phyloP scores from a whole-genome alignment of 1,140 invertebrate species.

The Chymomyza costata region DNA sequence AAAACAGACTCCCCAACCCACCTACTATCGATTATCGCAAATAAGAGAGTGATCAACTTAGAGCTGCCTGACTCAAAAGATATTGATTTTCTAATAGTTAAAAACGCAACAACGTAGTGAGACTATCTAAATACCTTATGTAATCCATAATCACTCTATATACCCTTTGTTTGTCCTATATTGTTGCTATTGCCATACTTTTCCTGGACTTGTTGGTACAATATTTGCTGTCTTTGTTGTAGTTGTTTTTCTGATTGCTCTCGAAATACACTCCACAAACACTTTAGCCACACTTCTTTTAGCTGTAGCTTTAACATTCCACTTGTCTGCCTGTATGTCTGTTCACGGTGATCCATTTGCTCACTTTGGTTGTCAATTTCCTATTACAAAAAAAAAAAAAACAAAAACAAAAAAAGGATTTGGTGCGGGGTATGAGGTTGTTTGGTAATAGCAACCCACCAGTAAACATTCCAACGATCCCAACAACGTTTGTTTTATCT shows the following conservation, averaged over 20 bases:
- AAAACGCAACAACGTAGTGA: no score
- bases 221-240: constrained; percentile 20
- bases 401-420: not conserved
- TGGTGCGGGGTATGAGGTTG: not conserved
- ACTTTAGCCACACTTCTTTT: constrained; percentile 39
- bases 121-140: no score
- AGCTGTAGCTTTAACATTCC: constrained; percentile 28
- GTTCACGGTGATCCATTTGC: constrained; percentile 27
- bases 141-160: no score
- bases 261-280: constrained; percentile 54
- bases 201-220: constrained; percentile 2
- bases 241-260: constrained; percentile 54
- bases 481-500: constrained; percentile 52
- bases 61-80: no score
- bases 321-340: constrained; percentile 20
- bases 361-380: constrained; percentile 35
- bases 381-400: constrained; percentile 29
- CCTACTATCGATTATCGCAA: no score
- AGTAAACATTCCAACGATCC: constrained; percentile 4
- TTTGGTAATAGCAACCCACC: constrained; percentile 1
- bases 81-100: no score
- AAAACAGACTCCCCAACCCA: no score
- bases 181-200: constrained; percentile 23
- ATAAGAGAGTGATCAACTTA: no score
- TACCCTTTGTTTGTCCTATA: constrained; percentile 10